Evolutionary conservation across 2,797 vertebrate species (phyloP).

Genomic region (Alca torda): DNA sequence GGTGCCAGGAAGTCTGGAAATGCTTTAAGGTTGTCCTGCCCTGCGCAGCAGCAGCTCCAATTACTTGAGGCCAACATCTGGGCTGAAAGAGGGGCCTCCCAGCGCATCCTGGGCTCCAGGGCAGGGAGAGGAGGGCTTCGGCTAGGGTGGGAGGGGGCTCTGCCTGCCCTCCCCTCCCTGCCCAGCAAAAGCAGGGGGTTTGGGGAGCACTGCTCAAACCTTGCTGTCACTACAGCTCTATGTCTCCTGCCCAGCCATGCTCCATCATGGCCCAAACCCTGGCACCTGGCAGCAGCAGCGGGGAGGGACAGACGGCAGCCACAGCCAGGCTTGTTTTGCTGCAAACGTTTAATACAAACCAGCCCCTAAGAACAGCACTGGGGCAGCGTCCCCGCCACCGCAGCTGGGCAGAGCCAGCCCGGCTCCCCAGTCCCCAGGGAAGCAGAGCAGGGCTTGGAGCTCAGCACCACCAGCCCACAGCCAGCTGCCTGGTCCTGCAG

Average conservation of each 20-base stretch:
- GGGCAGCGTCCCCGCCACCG: neutral
- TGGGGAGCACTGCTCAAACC: neutral
- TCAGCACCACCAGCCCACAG: neutral
- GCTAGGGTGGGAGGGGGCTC: fast-evolving
- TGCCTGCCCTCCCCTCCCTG: neutral
- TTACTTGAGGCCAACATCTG: slow-evolving; percentile 38
- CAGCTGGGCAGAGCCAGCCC: neutral
- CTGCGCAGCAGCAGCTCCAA: slow-evolving; percentile 10
- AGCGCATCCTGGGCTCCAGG: neutral
- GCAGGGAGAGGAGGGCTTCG: neutral
- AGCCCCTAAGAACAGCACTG: neutral
- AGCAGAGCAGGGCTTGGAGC: neutral
- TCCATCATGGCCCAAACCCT: neutral
- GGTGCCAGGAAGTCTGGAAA: slow-evolving; percentile 55
- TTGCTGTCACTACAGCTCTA: neutral
- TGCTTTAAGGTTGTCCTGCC: slow-evolving; percentile 27
- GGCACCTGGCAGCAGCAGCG: neutral
- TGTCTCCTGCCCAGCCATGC: neutral
- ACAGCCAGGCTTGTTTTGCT: neutral
- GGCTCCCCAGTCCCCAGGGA: neutral
- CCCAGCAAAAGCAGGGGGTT: neutral
- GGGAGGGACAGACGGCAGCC: neutral
- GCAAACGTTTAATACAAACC: slow-evolving; percentile 20
- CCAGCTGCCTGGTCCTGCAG: neutral
- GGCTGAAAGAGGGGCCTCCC: neutral